phyloP scores from a whole-genome alignment of 1,140 invertebrate genomes.

The Drosophila tani region DNA sequence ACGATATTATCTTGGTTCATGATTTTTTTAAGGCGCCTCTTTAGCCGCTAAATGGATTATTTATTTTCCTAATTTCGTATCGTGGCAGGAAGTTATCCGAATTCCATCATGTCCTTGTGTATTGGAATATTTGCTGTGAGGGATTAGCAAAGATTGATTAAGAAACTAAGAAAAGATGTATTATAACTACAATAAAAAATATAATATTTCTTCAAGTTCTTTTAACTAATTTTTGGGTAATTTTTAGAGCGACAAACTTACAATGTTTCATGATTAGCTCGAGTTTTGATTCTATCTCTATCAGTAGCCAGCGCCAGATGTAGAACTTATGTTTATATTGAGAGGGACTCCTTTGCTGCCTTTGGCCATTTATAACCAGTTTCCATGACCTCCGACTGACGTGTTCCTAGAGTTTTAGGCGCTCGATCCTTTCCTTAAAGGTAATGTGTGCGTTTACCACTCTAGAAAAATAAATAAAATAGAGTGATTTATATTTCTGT shows the following conservation, averaged over 20 bases:
- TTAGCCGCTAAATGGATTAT: constrained; percentile 4
- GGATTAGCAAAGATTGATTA: neutral
- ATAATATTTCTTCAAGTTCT: neutral
- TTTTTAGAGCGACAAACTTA: neutral
- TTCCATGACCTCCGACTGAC: constrained; percentile 10
- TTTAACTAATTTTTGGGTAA: neutral
- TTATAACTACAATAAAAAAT: neutral
- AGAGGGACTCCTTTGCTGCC: neutral
- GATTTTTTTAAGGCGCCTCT: neutral
- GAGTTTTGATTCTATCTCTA: constrained; percentile 7
- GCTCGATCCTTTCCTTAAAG: neutral
- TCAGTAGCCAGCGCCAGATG: neutral
- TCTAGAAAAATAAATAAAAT: neutral
- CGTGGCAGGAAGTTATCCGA: constrained; percentile 58
- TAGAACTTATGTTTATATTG: neutral
- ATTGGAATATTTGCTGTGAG: constrained; percentile 76
- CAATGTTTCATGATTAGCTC: constrained; percentile 47
- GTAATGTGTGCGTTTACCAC: neutral
- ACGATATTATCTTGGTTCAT: constrained; percentile 7
- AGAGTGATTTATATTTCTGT: neutral
- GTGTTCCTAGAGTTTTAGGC: neutral
- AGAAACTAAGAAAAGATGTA: no score
- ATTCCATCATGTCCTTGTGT: constrained; percentile 81
- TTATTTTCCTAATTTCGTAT: constrained; percentile 11
- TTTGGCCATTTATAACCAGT: constrained; percentile 9